Conservation (phyloP, 2,113 vertebrate species). For the Maccullochella peelii region DNA sequence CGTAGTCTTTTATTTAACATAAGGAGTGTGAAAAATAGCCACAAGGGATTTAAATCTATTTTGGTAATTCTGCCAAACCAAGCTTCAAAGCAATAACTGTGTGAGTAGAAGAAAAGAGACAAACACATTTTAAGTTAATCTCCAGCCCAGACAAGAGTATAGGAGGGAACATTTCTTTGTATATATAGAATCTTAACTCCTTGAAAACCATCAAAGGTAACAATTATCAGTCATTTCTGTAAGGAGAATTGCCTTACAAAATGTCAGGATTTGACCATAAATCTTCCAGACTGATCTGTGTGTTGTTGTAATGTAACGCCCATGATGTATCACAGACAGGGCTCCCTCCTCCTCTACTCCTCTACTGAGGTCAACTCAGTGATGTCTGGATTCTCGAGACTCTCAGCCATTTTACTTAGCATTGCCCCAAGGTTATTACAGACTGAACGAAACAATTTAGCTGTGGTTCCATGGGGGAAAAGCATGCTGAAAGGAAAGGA, state of each 20-base stretch:
- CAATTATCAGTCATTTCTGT: not conserved
- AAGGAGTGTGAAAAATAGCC: constrained; percentile 14
- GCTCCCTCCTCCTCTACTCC: not conserved
- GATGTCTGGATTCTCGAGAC: constrained; percentile 35
- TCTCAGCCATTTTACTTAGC: constrained; percentile 42
- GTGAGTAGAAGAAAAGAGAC: not conserved
- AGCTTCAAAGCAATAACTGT: constrained; percentile 8
- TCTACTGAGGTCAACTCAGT: constrained; percentile 5
- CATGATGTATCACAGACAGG: constrained; percentile 18
- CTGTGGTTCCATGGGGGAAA: constrained; percentile 29
- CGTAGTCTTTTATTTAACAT: constrained; percentile 20
- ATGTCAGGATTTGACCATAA: not conserved
- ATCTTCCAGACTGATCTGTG: constrained; percentile 1
- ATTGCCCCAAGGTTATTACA: constrained; percentile 57
- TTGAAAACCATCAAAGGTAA: not conserved
- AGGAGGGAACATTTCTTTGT: not conserved
- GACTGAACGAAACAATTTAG: constrained; percentile 66
- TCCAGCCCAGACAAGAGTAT: not conserved
- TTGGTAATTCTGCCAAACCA: constrained; percentile 18
- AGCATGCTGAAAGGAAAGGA: constrained; percentile 34
- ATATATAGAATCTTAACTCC: not conserved
- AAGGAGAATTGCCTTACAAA: not conserved
- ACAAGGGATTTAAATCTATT: constrained; percentile 39
- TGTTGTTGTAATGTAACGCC: not conserved
- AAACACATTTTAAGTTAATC: not conserved